Percentiles rank a stretch among this genome's conserved stretches.
Conservation (phyloP, 2,797 vertebrate species). For the Rhinella marina region DNA sequence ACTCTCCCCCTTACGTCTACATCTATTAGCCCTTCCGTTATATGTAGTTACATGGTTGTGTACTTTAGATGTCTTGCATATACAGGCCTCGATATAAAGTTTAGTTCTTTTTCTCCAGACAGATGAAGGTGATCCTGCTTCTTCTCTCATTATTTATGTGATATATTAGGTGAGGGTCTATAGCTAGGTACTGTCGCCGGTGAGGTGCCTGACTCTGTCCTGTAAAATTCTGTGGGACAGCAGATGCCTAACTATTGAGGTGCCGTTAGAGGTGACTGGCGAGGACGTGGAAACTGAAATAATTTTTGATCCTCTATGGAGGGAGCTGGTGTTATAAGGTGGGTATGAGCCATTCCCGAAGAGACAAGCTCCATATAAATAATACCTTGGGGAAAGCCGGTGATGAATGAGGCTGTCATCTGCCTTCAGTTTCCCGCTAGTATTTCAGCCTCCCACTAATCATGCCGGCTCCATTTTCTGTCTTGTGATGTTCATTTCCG, state of each 20-base stretch:
- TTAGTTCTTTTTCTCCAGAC: background rate
- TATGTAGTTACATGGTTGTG: background rate
- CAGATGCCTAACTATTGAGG: slow-evolving; percentile 1
- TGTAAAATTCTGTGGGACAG: background rate
- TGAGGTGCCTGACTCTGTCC: background rate
- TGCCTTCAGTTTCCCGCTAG: slow-evolving; percentile 39
- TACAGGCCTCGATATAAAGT: background rate
- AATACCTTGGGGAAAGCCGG: slow-evolving; percentile 53
- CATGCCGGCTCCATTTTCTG: slow-evolving; percentile 25
- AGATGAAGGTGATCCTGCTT: background rate
- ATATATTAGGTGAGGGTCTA: background rate
- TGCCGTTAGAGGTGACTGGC: slow-evolving; percentile 1
- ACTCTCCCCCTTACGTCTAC: background rate
- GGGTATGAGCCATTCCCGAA: slow-evolving; percentile 9
- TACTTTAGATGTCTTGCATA: background rate
- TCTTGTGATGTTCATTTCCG: slow-evolving; percentile 31
- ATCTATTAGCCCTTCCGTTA: background rate
- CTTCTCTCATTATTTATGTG: background rate
- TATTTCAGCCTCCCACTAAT: slow-evolving; percentile 48
- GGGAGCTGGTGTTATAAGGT: slow-evolving; percentile 8
- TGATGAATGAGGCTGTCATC: slow-evolving; percentile 59
- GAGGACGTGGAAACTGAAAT: slow-evolving; percentile 6
- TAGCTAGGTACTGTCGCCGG: background rate
- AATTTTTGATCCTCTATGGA: background rate
- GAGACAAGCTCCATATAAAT: slow-evolving; percentile 32